Conservation (phyloP, 2,797 vertebrate genomes). For the Catamblyrhynchus diadema region DNA sequence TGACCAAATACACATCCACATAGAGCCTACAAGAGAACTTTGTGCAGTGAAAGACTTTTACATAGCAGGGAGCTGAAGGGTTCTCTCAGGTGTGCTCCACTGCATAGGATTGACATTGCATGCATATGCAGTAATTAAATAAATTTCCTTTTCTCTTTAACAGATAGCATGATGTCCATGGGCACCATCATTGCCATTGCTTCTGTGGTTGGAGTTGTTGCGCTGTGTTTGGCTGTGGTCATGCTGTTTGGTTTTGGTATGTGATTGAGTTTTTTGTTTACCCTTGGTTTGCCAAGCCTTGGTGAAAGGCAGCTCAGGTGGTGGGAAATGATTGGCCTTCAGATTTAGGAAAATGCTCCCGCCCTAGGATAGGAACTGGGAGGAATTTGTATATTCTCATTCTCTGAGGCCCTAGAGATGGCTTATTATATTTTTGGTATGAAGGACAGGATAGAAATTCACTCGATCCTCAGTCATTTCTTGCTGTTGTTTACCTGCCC, state of each 20-base stretch:
- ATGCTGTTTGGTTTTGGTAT: conserved; percentile 52
- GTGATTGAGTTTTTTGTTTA: not conserved
- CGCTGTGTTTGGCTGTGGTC: conserved; percentile 26
- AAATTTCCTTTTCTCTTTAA: not conserved
- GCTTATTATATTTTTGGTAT: not conserved
- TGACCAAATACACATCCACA: not conserved
- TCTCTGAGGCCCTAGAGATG: not conserved
- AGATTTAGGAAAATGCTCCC: not conserved
- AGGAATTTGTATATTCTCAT: not conserved
- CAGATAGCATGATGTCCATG: conserved; percentile 31
- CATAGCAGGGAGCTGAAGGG: not conserved
- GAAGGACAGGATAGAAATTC: not conserved
- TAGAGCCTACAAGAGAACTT: not conserved
- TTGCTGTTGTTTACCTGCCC: not conserved
- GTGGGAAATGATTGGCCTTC: not conserved
- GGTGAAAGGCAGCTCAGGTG: not conserved
- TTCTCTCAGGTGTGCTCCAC: not conserved
- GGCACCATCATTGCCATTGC: not conserved
- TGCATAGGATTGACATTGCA: not conserved
- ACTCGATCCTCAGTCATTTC: not conserved
- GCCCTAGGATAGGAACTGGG: not conserved
- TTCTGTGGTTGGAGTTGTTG: not conserved
- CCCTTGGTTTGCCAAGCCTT: not conserved
- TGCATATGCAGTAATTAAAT: not conserved
- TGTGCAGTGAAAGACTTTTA: not conserved